phyloP scores from a whole-genome alignment of 1,140 invertebrate genomes.

The Drosophila leontia region DNA sequence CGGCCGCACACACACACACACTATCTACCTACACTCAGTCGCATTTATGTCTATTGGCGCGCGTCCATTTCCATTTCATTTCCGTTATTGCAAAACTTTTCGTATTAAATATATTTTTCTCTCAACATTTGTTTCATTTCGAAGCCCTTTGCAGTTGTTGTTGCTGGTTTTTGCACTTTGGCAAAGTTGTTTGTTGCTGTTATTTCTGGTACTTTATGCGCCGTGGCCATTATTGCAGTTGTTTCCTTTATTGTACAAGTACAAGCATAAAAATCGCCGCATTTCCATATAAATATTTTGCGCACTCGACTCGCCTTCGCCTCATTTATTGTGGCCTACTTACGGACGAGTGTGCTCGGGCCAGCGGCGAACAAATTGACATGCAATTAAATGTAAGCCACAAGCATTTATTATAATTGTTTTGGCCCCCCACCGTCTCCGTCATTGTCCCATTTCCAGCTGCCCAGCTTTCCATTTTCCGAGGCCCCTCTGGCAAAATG shows the following conservation, averaged over 20 bases:
- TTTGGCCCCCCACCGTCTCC: background rate
- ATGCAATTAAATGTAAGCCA: conserved; percentile 73
- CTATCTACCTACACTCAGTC: conserved; percentile 49
- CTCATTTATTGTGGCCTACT: conserved; percentile 65
- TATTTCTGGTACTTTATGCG: conserved; percentile 80
- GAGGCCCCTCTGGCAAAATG: conserved; percentile 35
- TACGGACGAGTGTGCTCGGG: conserved; percentile 42
- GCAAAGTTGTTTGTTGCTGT: conserved; percentile 75
- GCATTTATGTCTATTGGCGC: conserved; percentile 83
- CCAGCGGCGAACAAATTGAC: conserved; percentile 67
- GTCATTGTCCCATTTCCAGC: too few species aligned
- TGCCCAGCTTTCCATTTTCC: background rate
- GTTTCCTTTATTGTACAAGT: conserved; percentile 76
- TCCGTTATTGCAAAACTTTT: conserved; percentile 83
- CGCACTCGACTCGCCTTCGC: conserved; percentile 33
- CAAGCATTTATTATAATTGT: conserved; percentile 75
- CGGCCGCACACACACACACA: conserved; percentile 28
- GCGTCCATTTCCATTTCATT: conserved; percentile 83
- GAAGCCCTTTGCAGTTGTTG: conserved; percentile 51
- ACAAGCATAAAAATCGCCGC: conserved; percentile 72
- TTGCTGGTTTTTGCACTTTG: conserved; percentile 74
- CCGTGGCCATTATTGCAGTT: conserved; percentile 77
- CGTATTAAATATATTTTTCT: conserved; percentile 83
- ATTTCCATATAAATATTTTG: conserved; percentile 71
- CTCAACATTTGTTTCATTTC: conserved; percentile 73